Evolutionary conservation across 2,797 vertebrate genomes (phyloP).

Genomic region (Aratinga solstitialis): DNA sequence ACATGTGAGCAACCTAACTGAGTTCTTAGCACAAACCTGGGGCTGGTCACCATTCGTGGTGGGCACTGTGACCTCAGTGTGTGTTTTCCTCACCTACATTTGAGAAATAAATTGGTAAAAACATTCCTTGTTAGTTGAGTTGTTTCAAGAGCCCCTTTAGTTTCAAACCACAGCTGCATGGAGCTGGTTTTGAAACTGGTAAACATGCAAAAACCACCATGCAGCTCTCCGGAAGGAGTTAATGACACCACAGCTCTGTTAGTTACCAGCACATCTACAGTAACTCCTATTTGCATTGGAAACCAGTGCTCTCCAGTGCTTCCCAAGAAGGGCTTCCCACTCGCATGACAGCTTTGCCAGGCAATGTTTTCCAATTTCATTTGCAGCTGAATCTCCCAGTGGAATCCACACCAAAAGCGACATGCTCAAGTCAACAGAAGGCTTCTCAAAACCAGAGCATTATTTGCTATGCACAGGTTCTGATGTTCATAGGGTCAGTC

Average conservation of each 20-base stretch:
- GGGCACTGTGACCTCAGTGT: constrained; percentile 82
- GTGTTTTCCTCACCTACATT: constrained; percentile 88
- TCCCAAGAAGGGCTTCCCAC: neutral
- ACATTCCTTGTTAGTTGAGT: constrained; percentile 74
- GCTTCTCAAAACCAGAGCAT: neutral
- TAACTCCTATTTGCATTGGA: constrained; percentile 15
- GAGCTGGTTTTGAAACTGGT: constrained; percentile 51
- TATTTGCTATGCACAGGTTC: neutral
- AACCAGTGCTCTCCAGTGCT: constrained; percentile 1
- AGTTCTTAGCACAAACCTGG: constrained; percentile 87
- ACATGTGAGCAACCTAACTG: constrained; percentile 49
- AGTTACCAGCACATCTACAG: constrained; percentile 14
- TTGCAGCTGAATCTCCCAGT: neutral
- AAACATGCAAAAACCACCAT: constrained; percentile 52
- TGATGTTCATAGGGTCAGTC: neutral
- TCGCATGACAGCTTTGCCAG: neutral
- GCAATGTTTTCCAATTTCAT: neutral
- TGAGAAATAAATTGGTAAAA: constrained; percentile 78
- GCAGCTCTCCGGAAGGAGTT: constrained; percentile 21
- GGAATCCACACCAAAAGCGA: neutral
- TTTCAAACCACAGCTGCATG: constrained; percentile 54
- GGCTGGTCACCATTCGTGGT: constrained; percentile 85
- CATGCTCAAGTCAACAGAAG: neutral
- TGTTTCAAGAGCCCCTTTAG: constrained; percentile 36
- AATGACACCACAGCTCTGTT: constrained; percentile 19